phyloP scores from a whole-genome alignment of 2,888 invertebrate species.

The Ernsta delagoae region DNA sequence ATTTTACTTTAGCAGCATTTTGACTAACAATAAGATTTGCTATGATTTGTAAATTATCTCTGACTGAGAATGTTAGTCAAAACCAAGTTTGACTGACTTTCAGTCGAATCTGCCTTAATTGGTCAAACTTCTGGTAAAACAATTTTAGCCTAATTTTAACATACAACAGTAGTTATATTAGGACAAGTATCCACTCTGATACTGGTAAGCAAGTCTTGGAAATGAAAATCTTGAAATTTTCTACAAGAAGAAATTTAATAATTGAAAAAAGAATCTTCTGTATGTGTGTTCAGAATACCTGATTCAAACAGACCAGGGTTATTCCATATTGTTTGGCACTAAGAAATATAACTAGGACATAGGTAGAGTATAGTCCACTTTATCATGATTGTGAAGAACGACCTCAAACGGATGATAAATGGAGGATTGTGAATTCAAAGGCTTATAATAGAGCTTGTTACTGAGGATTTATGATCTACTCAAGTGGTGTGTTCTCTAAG shows the following conservation, averaged over 20 bases:
- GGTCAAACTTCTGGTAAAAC: no score
- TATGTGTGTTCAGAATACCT: neutral
- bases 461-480: constrained; percentile 29
- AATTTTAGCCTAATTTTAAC: no score
- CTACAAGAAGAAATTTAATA: neutral
- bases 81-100: no score
- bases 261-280: neutral
- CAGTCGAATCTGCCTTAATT: no score
- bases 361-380: constrained; percentile 8
- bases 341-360: neutral
- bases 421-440: constrained; percentile 25
- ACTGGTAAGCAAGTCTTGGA: neutral
- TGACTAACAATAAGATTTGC: no score
- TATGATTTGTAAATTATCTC: no score
- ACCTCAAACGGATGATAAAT: constrained; percentile 23
- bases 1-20: no score
- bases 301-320: neutral
- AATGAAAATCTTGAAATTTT: neutral
- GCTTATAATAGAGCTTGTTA: constrained; percentile 28
- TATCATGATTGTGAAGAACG: constrained; percentile 18
- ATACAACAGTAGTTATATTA: no score
- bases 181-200: no score
- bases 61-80: no score
- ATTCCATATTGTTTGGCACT: neutral
- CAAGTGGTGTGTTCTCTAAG: constrained; percentile 26